These are phyloP conservation scores for Manduca sexta DNA, from an alignment of 1,140 invertebrate species.

Conservation along the genomic window DNA sequence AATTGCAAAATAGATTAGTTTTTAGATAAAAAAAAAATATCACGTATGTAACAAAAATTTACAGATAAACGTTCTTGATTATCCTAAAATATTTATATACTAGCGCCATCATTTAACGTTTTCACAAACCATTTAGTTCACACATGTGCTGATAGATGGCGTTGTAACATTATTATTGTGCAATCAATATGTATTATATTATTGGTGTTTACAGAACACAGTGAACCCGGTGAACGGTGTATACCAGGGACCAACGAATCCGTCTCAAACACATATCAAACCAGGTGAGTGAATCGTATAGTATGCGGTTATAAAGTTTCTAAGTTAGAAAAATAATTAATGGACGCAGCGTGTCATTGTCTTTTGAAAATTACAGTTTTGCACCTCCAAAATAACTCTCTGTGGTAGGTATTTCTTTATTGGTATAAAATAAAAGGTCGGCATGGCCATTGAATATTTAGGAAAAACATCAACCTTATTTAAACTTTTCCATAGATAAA, in stretches of 20 bases:
- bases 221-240: conserved; percentile 90
- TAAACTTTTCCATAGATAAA: too few relatives aligned
- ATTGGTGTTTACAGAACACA: conserved; percentile 81
- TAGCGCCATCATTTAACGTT: neutral
- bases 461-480: too few relatives aligned
- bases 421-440: too few relatives aligned
- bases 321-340: too few relatives aligned
- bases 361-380: too few relatives aligned
- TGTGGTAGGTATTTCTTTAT: too few relatives aligned
- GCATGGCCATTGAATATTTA: too few relatives aligned
- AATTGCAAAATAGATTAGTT: too few relatives aligned
- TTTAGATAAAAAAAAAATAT: neutral
- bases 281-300: conserved; percentile 30
- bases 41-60: neutral
- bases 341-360: too few relatives aligned
- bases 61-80: neutral
- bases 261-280: conserved; percentile 58
- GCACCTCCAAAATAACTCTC: too few relatives aligned
- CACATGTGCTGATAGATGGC: neutral
- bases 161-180: neutral
- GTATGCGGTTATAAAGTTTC: too few relatives aligned
- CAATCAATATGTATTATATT: too few relatives aligned
- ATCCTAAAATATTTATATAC: neutral
- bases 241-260: conserved; percentile 76
- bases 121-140: neutral